phyloP scores from a whole-genome alignment of 1,140 invertebrate species.

The Dinoponera quadriceps region DNA sequence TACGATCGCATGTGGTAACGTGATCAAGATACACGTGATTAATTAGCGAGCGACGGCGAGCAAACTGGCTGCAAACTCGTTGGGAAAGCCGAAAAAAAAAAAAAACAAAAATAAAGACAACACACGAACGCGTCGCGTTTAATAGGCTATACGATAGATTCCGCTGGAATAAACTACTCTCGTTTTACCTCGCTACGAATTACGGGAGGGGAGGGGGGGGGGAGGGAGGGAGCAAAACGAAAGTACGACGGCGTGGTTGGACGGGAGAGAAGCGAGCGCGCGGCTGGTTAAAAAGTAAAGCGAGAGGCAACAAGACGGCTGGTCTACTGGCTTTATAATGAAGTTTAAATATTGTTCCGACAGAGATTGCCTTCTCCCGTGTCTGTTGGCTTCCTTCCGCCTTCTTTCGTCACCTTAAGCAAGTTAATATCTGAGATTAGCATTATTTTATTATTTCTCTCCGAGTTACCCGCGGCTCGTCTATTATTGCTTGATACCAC shows the following conservation, averaged over 20 bases:
- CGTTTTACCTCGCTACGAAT: conserved; percentile 38
- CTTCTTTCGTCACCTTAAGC: conserved; percentile 44
- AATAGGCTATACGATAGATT: conserved; percentile 35
- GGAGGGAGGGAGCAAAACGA: background rate
- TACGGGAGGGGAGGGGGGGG: too few species aligned
- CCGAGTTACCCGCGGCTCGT: conserved; percentile 41
- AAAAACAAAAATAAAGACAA: background rate
- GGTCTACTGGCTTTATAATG: conserved; percentile 62
- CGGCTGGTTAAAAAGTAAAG: conserved; percentile 50
- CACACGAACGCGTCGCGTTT: background rate
- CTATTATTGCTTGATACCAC: conserved; percentile 45
- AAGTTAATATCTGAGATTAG: conserved; percentile 56
- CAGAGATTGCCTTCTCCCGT: conserved; percentile 55
- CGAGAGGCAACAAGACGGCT: conserved; percentile 43
- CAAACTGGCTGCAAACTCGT: background rate
- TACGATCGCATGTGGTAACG: background rate
- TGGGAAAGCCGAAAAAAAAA: too few species aligned
- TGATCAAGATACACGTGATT: background rate
- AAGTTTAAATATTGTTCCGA: conserved; percentile 71
- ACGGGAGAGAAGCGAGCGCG: background rate
- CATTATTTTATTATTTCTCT: conserved; percentile 58
- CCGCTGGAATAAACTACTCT: conserved; percentile 15
- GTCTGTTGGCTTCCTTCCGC: conserved; percentile 52
- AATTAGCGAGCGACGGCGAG: conserved; percentile 4
- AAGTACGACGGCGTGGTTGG: background rate